Conservation (phyloP, 1,140 invertebrate genomes). For the Drosophila ananassae region DNA sequence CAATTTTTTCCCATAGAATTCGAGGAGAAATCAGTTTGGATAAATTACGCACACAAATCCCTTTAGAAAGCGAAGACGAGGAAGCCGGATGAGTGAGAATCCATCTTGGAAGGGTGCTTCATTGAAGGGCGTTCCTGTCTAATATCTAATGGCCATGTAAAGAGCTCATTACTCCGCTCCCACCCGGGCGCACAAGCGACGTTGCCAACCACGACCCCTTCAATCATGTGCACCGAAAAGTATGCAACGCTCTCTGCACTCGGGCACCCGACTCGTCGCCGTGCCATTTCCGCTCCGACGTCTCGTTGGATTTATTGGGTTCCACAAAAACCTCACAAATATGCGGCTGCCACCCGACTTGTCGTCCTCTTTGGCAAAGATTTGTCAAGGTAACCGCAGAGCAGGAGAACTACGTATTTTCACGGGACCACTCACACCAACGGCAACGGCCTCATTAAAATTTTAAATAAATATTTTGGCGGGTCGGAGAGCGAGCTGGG, state of each 20-base stretch:
- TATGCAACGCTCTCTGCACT: constrained; percentile 29
- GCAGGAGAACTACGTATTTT: constrained; percentile 2
- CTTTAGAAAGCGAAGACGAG: not conserved
- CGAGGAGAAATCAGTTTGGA: too few relatives aligned
- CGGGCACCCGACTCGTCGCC: constrained; percentile 8
- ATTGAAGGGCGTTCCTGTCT: constrained; percentile 20
- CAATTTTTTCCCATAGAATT: too few relatives aligned
- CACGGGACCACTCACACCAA: constrained; percentile 31
- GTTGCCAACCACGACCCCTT: constrained; percentile 26
- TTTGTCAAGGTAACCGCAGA: constrained; percentile 48
- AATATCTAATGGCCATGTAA: constrained; percentile 46
- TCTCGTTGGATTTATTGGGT: constrained; percentile 25
- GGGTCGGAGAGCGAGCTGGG: constrained; percentile 20
- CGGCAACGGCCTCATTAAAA: constrained; percentile 36
- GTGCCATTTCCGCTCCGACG: not conserved
- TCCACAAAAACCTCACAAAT: constrained; percentile 30
- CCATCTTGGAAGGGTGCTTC: constrained; percentile 33
- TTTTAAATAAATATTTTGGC: constrained; percentile 51
- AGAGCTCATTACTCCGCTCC: constrained; percentile 17
- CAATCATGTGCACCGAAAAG: constrained; percentile 50
- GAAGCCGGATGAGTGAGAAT: constrained; percentile 2
- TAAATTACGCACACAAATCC: not conserved
- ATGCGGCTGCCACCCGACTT: constrained; percentile 16
- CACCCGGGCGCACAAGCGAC: not conserved
- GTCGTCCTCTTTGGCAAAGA: constrained; percentile 2